These are phyloP conservation scores for Rattus rattus DNA, from an alignment of 2,113 vertebrate genomes.

Conservation along the genomic window DNA sequence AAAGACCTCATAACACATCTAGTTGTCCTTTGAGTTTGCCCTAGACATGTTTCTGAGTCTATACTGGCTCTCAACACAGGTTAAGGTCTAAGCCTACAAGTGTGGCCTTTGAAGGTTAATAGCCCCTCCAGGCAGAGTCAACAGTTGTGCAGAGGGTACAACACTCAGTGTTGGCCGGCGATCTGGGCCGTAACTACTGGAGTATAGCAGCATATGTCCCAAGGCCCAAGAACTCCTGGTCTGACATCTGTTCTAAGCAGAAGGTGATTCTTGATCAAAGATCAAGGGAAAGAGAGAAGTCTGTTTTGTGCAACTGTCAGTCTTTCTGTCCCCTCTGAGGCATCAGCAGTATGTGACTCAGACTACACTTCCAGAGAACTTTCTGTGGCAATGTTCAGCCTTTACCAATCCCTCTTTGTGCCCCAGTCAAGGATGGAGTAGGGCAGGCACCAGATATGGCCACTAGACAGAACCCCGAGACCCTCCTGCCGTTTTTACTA, in stretches of 20 bases:
- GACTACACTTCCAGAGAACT: not conserved
- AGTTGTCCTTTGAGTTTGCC: not conserved
- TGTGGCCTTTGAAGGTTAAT: not conserved
- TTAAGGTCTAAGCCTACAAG: not conserved
- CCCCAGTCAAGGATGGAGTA: not conserved
- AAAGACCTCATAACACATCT: not conserved
- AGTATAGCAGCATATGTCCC: not conserved
- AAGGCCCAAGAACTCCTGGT: not conserved
- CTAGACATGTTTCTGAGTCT: not conserved
- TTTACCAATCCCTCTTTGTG: not conserved
- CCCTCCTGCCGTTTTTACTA: not conserved
- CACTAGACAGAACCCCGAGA: not conserved
- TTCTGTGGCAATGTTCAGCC: not conserved
- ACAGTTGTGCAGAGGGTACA: not conserved
- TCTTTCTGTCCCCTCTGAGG: not conserved
- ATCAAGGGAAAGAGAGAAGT: not conserved
- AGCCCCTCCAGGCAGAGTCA: not conserved
- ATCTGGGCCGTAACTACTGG: not conserved
- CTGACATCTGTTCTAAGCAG: not conserved
- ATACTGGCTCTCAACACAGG: not conserved
- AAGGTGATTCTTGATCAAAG: not conserved
- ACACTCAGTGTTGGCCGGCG: not conserved
- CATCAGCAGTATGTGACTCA: not conserved
- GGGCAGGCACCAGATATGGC: not conserved
- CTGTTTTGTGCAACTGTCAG: not conserved